phyloP scores from a whole-genome alignment of 2,113 vertebrate species.

The Micronycteris hirsuta region DNA sequence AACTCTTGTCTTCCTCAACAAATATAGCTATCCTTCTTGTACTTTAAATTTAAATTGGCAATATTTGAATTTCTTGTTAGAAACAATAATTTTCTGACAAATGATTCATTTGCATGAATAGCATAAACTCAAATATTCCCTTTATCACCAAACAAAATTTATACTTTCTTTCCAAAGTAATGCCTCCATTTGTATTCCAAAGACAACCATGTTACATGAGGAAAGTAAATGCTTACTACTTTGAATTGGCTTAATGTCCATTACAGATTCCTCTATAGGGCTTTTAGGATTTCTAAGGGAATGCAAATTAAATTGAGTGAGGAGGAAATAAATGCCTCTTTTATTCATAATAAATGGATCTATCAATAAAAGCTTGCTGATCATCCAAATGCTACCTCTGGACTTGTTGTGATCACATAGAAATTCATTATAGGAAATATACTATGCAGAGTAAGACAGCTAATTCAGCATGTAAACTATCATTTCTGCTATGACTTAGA shows the following conservation, averaged over 20 bases:
- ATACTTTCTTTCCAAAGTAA: conserved; percentile 52
- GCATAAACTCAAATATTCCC: conserved; percentile 37
- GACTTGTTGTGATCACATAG: conserved; percentile 30
- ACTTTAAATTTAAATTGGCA: conserved; percentile 54
- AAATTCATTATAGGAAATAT: conserved; percentile 68
- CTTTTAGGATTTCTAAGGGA: conserved; percentile 55
- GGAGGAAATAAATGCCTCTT: conserved; percentile 59
- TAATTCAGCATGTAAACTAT: conserved; percentile 58
- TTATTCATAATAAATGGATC: conserved; percentile 61
- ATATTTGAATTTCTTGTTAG: conserved; percentile 55
- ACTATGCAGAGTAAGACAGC: conserved; percentile 57
- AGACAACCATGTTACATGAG: not conserved
- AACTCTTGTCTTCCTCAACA: not conserved
- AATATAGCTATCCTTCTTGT: not conserved
- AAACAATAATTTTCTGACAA: conserved; percentile 54
- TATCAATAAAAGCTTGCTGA: conserved; percentile 43
- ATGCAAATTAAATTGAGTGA: conserved; percentile 64
- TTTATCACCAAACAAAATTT: conserved; percentile 34
- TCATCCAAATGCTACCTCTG: conserved; percentile 59
- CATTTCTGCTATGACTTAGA: conserved; percentile 50
- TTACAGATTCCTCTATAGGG: conserved; percentile 33
- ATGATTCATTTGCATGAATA: conserved; percentile 23
- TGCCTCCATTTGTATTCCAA: conserved; percentile 51
- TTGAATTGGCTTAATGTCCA: conserved; percentile 58
- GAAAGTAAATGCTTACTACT: conserved; percentile 22